Evolutionary conservation across 2,113 vertebrate genomes (phyloP).

Genomic region (Sceloporus tristichus): DNA sequence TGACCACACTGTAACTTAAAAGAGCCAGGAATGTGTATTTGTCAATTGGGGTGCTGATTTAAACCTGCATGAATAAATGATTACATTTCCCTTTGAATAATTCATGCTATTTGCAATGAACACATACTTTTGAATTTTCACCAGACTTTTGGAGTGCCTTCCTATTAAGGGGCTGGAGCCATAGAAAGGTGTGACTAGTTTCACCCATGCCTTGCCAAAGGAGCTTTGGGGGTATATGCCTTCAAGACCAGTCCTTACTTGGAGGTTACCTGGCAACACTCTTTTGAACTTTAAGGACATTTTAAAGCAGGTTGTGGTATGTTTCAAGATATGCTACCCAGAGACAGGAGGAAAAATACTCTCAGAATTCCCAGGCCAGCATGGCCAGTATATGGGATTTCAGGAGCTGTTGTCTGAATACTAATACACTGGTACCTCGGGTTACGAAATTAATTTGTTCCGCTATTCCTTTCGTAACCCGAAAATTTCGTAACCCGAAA

Average conservation of each 20-base stretch:
- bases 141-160: slow-evolving; percentile 35
- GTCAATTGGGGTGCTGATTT: slow-evolving; percentile 68
- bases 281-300: background rate
- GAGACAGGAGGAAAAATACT: background rate
- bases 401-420: no score
- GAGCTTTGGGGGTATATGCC: background rate
- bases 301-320: background rate
- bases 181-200: background rate
- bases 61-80: slow-evolving; percentile 72
- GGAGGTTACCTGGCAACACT: background rate
- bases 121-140: slow-evolving; percentile 52
- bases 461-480: no score
- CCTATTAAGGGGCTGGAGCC: background rate
- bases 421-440: no score
- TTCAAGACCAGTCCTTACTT: background rate
- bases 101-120: slow-evolving; percentile 66
- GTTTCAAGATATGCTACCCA: background rate
- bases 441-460: no score
- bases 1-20: slow-evolving; percentile 45
- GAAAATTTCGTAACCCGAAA: no score
- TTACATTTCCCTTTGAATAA: slow-evolving; percentile 64
- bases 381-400: no score
- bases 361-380: no score
- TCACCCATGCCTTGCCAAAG: background rate
- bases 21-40: slow-evolving; percentile 60